Base-by-base conservation (phyloP, 2,113 vertebrate genomes). In the Otis tarda region DNA sequence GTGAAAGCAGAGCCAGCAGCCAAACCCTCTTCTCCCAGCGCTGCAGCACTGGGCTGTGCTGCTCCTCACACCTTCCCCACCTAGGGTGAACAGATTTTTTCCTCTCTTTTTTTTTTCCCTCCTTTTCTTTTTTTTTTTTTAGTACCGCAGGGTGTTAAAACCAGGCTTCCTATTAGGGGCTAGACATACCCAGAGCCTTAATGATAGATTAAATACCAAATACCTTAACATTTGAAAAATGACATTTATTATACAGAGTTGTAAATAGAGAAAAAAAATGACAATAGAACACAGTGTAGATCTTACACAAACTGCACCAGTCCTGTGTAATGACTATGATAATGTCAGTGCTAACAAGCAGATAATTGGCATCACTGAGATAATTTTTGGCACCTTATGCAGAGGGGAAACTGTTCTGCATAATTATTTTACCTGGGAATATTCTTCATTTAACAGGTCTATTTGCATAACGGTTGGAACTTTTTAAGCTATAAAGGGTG, bases 291-390 rank as follows among this genome's bases (percentile, higher is more conserved):
- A 96, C 97, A 96, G 93, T 94, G 97, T 94, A 95, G 96, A 95
- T 94, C 96, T 97, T 96, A 94, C 94, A 96, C 95, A 95, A 97
- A 97, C 96, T 96, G 95, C 95, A 96, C 95, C 89, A 63, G 94
- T 89, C 96, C 82, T 70, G 92, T 97, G 98, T 97, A 98, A 98
- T 97, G 97, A 97, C 96, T 97, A 97, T 97, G 97, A 98, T 97
- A 98, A 98, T 97, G 97, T 98, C 97, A 98, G 94, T 92, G 91
- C 97, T 98, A 98, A 98, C 98, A 98, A 98, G 98, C 98, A 96
- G 94, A 97, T 98, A 98, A 98, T 98, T 98, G 97, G 98, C 98
- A 98, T 97, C 50, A 59, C 97, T 95, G 97, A 98, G 97, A 98
- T 98, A 97, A 97, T 98, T 98, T 98, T 98, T 98, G 97, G 97